phyloP scores from a whole-genome alignment of 2,113 vertebrate species.

The Mustelus asterias region DNA sequence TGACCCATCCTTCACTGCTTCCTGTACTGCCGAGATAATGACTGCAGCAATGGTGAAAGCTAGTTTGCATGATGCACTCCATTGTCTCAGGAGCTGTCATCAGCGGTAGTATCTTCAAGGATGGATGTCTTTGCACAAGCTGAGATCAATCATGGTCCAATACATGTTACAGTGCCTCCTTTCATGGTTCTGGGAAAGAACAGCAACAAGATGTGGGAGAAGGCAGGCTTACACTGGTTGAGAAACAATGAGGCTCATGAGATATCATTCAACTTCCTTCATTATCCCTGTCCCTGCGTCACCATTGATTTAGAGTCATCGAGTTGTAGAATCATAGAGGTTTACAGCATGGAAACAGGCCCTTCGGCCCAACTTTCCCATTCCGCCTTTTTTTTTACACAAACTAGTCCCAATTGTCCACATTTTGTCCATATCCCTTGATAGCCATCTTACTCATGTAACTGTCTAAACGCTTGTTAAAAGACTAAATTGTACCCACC shows the following conservation, averaged over 20 bases:
- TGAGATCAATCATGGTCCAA: background rate
- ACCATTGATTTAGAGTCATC: background rate
- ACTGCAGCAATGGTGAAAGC: background rate
- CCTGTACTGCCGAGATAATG: background rate
- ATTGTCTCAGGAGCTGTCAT: background rate
- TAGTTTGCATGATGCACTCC: background rate
- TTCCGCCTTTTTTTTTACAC: no score
- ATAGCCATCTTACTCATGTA: no score
- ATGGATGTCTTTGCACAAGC: background rate
- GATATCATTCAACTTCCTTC: background rate
- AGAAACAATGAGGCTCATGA: background rate
- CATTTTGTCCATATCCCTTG: no score
- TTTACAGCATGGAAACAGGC: no score
- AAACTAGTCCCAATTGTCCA: no score
- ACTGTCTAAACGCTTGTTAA: no score
- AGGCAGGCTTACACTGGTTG: background rate
- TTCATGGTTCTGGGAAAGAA: background rate
- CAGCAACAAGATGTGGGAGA: background rate
- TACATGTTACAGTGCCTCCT: background rate
- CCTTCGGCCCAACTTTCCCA: no score
- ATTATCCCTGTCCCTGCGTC: background rate
- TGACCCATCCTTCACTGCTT: background rate
- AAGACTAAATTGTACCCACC: no score
- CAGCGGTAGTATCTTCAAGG: background rate
- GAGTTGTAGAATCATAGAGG: no score